These are phyloP conservation scores for Clunio marinus DNA, from an alignment of 2,888 invertebrate species.

Conservation along the genomic window DNA sequence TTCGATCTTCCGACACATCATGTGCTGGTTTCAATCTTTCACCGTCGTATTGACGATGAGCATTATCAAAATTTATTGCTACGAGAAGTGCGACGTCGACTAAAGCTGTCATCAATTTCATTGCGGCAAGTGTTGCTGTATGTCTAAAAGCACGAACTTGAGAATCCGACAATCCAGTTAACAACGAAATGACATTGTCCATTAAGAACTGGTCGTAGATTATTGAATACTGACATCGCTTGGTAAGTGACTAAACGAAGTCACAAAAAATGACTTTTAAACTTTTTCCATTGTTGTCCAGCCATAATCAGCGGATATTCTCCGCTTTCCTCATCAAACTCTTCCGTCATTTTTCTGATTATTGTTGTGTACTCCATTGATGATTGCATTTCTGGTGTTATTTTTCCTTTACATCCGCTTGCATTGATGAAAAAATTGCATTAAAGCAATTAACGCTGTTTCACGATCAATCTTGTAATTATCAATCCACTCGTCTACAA, in stretches of 20 bases:
- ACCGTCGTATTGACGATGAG: conserved; percentile 94
- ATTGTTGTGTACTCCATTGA: conserved; percentile 96
- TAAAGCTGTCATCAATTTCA: conserved; percentile 98
- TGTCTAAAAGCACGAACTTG: conserved; percentile 92
- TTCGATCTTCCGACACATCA: conserved; percentile 66
- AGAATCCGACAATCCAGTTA: conserved; percentile 96
- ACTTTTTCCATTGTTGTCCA: conserved; percentile 96
- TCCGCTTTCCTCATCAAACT: conserved; percentile 98
- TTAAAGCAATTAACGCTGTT: conserved; percentile 83
- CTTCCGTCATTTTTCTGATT: conserved; percentile 97
- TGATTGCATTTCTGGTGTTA: conserved; percentile 87
- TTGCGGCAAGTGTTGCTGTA: conserved; percentile 91
- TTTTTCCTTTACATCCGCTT: conserved; percentile 92
- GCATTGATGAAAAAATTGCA: conserved; percentile 99
- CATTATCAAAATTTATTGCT: conserved; percentile 94
- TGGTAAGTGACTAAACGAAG: conserved; percentile 92
- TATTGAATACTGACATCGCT: conserved; percentile 97
- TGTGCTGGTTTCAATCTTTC: conserved; percentile 74
- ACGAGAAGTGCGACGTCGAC: conserved; percentile 96
- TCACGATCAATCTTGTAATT: conserved; percentile 91
- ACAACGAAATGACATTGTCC: conserved; percentile 96
- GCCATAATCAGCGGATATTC: conserved; percentile 98
- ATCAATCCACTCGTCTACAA: conserved; percentile 99
- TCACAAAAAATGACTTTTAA: conserved; percentile 93
- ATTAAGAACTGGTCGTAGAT: conserved; percentile 98